Evolutionary conservation across 2,888 invertebrate species (phyloP), one percentile per base, ranked within the genome.

Genomic region (Lasioglossum oenotherae): DNA sequence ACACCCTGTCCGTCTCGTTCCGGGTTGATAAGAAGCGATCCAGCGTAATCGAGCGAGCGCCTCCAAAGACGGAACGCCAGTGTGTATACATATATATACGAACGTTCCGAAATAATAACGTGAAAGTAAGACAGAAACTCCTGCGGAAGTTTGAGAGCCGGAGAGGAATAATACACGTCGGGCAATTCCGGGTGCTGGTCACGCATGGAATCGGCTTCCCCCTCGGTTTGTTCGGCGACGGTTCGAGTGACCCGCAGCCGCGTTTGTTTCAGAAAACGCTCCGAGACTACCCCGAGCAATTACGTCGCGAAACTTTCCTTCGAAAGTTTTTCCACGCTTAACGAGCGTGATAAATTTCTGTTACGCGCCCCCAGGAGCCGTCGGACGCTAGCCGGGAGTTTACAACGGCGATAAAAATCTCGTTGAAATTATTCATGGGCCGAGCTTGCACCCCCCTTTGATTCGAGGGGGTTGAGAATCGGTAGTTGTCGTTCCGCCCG

Each of bases 261-360:
- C 82, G 84, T 80, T 78, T 90, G 86, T 90, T 90, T 90, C 76
- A 81, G 82, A 82, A 57, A 86, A 82, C 82, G 83, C 74, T 88
- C 83, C 86, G 84, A 85, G 88, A 83, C 82, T 82, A 73, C 84
- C 71, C 86, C 84, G 85, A 90, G 92, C 91, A 92, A 93, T 92
- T 91, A 92, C 91, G 90, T 89, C 87, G 88, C 90, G 80, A 87
- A 92, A 92, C 79, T 91, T 91, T 87, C 90, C 86, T 87, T 91
- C 88, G 74, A 91, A 93, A 92, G 89, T 92, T 92, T 92, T 91
- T 92, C 90, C 89, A 80, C 91, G 89, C 90, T 93, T 94, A 92
- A 93, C 93, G 93, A 93, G 93, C 90, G 91, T 92, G 93, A 93
- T 93, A 93, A 93, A 93, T 93, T 93, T 93, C 92, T 93, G 93